Conservation (phyloP, 2,888 invertebrate genomes). For the Chalcosyrphus nemorum region DNA sequence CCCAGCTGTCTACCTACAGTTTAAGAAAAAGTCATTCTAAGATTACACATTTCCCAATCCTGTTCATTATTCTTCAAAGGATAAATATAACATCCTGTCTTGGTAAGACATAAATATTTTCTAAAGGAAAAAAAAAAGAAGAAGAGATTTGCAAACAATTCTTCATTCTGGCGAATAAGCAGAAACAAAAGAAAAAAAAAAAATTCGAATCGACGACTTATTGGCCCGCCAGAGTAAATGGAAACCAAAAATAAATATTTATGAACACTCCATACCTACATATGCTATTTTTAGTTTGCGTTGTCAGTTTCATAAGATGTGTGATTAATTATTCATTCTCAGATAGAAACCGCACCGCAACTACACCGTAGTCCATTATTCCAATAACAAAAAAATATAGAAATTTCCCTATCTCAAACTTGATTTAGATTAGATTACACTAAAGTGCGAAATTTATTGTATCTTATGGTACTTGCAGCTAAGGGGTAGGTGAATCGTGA, state of each 20-base stretch:
- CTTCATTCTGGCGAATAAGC: background rate
- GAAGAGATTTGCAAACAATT: background rate
- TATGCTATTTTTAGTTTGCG: constrained; percentile 33
- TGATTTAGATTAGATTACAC: background rate
- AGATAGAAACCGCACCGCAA: background rate
- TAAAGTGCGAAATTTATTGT: too few relatives aligned
- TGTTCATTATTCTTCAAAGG: background rate
- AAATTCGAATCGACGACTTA: background rate
- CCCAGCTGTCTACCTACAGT: background rate
- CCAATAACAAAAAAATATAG: background rate
- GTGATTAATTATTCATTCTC: constrained; percentile 31
- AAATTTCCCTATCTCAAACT: background rate
- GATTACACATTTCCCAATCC: background rate
- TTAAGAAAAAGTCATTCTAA: background rate
- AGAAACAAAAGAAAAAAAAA: too few relatives aligned
- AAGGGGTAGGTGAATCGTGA: background rate
- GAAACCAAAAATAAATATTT: constrained; percentile 48
- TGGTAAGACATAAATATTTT: background rate
- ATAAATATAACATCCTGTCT: background rate
- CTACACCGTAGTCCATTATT: background rate
- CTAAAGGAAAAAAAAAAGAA: background rate
- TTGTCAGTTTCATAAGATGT: constrained; percentile 20
- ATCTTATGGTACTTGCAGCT: too few relatives aligned
- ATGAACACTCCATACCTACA: constrained; percentile 11
- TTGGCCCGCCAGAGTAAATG: background rate